Evolutionary conservation across 1,140 invertebrate species (phyloP).

Genomic region (Apolygus lucorum): DNA sequence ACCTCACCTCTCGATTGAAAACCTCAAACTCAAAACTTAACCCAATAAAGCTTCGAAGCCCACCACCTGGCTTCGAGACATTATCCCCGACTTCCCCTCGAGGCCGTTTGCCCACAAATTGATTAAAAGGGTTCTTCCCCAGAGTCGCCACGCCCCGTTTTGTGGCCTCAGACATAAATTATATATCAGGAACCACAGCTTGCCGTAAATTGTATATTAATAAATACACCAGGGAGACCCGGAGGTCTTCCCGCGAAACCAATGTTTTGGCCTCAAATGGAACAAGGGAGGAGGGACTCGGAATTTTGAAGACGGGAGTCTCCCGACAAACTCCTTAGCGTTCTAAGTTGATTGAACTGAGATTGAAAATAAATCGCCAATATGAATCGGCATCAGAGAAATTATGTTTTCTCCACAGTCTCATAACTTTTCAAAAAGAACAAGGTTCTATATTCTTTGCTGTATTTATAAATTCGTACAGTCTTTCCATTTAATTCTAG

Average conservation of each 20-base stretch:
- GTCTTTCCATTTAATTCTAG: too few relatives aligned
- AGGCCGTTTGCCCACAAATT: conserved; percentile 18
- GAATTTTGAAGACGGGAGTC: neutral
- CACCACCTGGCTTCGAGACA: neutral
- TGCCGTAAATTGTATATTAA: conserved; percentile 17
- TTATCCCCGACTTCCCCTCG: neutral
- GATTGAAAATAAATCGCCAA: neutral
- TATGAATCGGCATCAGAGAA: neutral
- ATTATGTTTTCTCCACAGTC: too few relatives aligned
- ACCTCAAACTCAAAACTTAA: neutral
- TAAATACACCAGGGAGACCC: neutral
- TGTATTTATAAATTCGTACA: too few relatives aligned
- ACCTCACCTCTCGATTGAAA: too few relatives aligned
- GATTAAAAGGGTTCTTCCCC: conserved; percentile 9
- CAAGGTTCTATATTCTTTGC: too few relatives aligned
- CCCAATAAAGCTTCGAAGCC: conserved; percentile 7
- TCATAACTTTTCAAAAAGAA: too few relatives aligned
- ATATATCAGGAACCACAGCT: neutral
- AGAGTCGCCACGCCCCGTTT: neutral
- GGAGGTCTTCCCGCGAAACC: neutral
- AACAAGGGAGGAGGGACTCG: neutral
- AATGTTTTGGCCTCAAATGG: neutral
- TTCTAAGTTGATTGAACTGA: neutral
- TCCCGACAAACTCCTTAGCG: neutral
- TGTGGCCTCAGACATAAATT: neutral